phyloP scores from a whole-genome alignment of 2,888 invertebrate species.

The Tenthredo scrophulariae region DNA sequence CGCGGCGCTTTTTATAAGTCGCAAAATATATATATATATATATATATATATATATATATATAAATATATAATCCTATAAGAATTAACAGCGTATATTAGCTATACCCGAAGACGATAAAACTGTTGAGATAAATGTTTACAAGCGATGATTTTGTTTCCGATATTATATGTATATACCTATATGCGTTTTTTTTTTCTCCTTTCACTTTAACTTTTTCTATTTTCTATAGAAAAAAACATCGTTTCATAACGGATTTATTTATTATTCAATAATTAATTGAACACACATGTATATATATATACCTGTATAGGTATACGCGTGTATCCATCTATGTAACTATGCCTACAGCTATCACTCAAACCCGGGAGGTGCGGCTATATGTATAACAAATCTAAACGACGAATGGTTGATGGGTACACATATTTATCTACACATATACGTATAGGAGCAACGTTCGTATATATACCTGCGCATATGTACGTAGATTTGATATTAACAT shows the following conservation, averaged over 20 bases:
- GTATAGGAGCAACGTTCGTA: not conserved
- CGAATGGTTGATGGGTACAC: not conserved
- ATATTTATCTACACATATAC: not conserved
- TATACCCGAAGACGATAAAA: not conserved
- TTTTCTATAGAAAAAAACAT: not conserved
- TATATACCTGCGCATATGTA: no score
- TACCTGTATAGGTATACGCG: no score
- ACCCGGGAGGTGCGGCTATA: not conserved
- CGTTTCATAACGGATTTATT: not conserved
- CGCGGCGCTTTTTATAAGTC: not conserved
- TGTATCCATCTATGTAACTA: no score
- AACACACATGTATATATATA: not conserved
- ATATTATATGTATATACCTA: no score
- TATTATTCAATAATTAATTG: not conserved
- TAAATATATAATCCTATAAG: not conserved
- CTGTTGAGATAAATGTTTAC: not conserved
- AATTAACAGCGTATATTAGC: not conserved
- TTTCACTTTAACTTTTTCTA: not conserved
- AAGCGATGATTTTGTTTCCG: not conserved
- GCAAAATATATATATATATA: not conserved
- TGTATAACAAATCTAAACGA: slow-evolving; percentile 4
- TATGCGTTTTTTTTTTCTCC: not conserved
- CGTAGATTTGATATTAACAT: not conserved
- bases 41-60: not conserved
- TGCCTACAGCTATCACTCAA: not conserved